Conservation (phyloP, 2,888 invertebrate species). For the Rapana venosa region DNA sequence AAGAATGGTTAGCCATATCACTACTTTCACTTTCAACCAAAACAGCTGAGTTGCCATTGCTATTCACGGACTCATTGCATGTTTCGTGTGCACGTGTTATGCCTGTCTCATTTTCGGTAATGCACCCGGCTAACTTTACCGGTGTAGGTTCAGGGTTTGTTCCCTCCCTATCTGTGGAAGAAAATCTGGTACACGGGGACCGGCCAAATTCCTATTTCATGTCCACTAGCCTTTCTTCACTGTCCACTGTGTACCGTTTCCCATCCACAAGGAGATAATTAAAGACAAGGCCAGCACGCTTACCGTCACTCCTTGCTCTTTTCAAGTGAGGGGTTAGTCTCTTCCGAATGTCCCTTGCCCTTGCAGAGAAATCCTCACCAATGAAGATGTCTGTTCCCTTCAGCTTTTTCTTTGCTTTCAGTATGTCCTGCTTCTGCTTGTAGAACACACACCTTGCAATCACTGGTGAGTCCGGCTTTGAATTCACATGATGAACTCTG, state of each 20-base stretch:
- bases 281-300: neutral
- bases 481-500: neutral
- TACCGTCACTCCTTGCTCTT: neutral
- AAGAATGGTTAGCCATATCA: no score
- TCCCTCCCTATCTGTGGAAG: no score
- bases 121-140: no score
- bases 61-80: no score
- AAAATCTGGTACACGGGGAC: neutral
- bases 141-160: no score
- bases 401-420: neutral
- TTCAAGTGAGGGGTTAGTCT: slow-evolving; percentile 5
- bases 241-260: neutral
- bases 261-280: neutral
- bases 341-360: neutral
- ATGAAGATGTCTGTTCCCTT: neutral
- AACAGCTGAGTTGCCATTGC: no score
- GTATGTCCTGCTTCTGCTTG: neutral
- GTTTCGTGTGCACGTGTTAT: no score
- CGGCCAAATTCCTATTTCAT: neutral
- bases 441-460: slow-evolving; percentile 4
- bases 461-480: neutral
- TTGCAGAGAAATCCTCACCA: neutral
- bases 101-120: no score
- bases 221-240: neutral
- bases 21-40: no score